Evolutionary conservation across 2,888 invertebrate genomes (phyloP).

Genomic region (Ametastegia equiseti): DNA sequence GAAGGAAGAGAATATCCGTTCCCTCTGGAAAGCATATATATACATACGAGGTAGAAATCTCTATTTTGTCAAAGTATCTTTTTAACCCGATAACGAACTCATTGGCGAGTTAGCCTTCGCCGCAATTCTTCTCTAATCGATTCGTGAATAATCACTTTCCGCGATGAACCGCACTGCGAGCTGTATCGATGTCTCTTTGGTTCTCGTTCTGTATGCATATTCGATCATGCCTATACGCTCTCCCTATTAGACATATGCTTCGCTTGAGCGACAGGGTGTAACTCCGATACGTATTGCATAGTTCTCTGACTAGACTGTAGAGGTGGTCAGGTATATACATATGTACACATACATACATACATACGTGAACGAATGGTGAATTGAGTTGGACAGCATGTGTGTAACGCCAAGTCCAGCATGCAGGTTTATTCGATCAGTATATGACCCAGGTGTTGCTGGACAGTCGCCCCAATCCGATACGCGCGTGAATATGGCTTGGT

Average conservation of each 20-base stretch:
- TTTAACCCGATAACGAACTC: neutral
- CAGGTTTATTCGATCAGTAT: slow-evolving; percentile 39
- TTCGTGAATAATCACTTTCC: neutral
- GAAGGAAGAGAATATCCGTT: slow-evolving; percentile 18
- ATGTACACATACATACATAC: too few species aligned
- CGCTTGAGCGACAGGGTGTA: slow-evolving; percentile 33
- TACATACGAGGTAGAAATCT: slow-evolving; percentile 20
- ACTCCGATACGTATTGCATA: slow-evolving; percentile 3
- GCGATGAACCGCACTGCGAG: neutral
- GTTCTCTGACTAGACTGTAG: slow-evolving; percentile 18
- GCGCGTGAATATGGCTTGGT: neutral
- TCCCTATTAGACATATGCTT: slow-evolving; percentile 1
- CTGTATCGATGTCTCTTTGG: slow-evolving; percentile 1
- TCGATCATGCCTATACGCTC: slow-evolving; percentile 11
- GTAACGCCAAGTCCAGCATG: slow-evolving; percentile 28
- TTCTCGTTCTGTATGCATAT: slow-evolving; percentile 4
- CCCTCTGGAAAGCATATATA: slow-evolving; percentile 10
- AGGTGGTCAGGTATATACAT: neutral
- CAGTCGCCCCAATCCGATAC: neutral
- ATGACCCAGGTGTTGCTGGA: slow-evolving; percentile 33
- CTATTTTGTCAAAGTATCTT: slow-evolving; percentile 25
- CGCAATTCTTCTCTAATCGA: neutral
- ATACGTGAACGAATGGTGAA: slow-evolving; percentile 30
- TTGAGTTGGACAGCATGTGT: slow-evolving; percentile 37
- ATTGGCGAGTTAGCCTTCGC: neutral